Conservation (phyloP, 1,140 invertebrate species). For the Brachionus rubens region DNA sequence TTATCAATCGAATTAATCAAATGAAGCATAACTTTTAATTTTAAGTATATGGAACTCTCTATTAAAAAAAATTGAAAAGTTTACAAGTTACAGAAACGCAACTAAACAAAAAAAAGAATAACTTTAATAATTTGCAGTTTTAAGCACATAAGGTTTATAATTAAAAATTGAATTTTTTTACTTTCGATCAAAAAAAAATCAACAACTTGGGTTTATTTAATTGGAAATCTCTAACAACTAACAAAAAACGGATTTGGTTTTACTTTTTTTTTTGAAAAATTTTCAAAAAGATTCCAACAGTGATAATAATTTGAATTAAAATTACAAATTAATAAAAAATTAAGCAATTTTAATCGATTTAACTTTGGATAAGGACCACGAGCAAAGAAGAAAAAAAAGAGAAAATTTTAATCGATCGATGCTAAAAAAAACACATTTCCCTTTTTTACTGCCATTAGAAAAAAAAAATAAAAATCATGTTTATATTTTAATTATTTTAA, state of each 20-base stretch:
- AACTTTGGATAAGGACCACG: background rate
- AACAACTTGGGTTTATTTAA: too few relatives aligned
- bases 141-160: constrained; percentile 40
- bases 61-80: too few relatives aligned
- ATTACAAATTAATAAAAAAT: too few relatives aligned
- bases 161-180: background rate
- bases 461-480: background rate
- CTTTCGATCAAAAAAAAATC: background rate
- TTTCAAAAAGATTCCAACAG: constrained; percentile 27
- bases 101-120: too few relatives aligned
- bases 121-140: background rate
- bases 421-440: background rate
- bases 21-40: too few relatives aligned
- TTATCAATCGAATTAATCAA: too few relatives aligned
- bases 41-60: too few relatives aligned
- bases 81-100: too few relatives aligned
- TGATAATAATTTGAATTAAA: constrained; percentile 38
- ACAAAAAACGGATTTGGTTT: too few relatives aligned
- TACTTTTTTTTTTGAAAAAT: background rate
- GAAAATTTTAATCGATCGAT: too few relatives aligned
- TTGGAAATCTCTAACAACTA: too few relatives aligned
- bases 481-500: constrained; percentile 40
- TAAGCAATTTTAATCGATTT: constrained; percentile 33
- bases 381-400: too few relatives aligned
- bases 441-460: constrained; percentile 11